These are phyloP conservation scores for Drosophila albomicans DNA, from an alignment of 1,140 invertebrate genomes.

Conservation along the genomic window DNA sequence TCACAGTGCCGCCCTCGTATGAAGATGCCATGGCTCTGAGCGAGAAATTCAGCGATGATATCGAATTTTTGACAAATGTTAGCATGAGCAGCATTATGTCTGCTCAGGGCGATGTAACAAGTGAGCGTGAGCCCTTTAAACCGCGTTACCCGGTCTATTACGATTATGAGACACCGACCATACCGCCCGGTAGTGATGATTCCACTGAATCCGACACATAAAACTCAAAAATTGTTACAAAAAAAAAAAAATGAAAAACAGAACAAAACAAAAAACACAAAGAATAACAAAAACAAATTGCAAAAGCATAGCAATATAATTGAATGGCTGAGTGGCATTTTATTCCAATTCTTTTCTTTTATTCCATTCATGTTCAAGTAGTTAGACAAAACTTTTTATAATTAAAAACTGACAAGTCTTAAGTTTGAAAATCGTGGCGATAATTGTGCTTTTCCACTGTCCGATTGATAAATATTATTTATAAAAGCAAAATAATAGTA, in stretches of 20 bases:
- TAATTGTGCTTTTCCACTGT: not conserved
- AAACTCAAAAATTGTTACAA: conserved; percentile 45
- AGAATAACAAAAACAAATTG: conserved; percentile 31
- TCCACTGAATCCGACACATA: conserved; percentile 82
- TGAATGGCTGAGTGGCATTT: conserved; percentile 81
- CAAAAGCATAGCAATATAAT: conserved; percentile 50
- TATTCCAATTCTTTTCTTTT: conserved; percentile 55
- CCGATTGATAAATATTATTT: conserved; percentile 10
- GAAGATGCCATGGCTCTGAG: conserved; percentile 84
- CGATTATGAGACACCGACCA: conserved; percentile 84
- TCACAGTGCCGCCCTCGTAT: conserved; percentile 80
- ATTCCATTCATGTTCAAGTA: conserved; percentile 64
- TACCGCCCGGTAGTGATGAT: conserved; percentile 85
- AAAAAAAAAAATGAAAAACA: conserved; percentile 44
- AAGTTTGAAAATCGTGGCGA: not conserved
- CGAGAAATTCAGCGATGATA: conserved; percentile 83
- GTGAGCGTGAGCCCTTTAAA: conserved; percentile 81
- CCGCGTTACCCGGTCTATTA: conserved; percentile 84
- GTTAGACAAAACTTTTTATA: conserved; percentile 53
- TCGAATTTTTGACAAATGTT: conserved; percentile 79
- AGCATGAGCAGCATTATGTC: conserved; percentile 83
- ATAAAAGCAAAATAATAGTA: not conserved
- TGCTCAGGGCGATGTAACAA: conserved; percentile 70
- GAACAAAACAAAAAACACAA: conserved; percentile 25
- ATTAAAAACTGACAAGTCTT: conserved; percentile 16